Conservation (phyloP, 2,797 vertebrate genomes). For the Poecilia picta region DNA sequence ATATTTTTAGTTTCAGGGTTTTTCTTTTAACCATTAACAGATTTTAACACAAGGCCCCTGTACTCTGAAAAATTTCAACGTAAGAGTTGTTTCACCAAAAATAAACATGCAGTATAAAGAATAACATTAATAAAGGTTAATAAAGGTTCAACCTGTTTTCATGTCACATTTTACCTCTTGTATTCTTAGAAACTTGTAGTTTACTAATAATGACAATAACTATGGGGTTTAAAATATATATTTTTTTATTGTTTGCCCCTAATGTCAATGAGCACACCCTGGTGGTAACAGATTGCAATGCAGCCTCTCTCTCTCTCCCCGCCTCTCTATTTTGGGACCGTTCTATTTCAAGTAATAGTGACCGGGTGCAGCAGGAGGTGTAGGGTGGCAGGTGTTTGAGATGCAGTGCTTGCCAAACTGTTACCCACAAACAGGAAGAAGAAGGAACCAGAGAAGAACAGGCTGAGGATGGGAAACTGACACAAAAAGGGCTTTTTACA, state of each 20-base stretch:
- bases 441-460: slow-evolving; percentile 35
- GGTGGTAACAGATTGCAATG: slow-evolving; percentile 42
- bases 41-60: not conserved
- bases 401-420: slow-evolving; percentile 58
- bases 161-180: slow-evolving; percentile 11
- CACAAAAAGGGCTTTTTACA: slow-evolving; percentile 45
- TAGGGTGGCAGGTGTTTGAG: slow-evolving; percentile 54
- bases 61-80: not conserved
- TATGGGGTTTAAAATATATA: not conserved
- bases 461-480: slow-evolving; percentile 17
- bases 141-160: slow-evolving; percentile 24
- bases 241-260: slow-evolving; percentile 1
- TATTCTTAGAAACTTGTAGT: slow-evolving; percentile 10
- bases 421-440: slow-evolving; percentile 50
- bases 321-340: slow-evolving; percentile 24
- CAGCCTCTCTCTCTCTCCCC: slow-evolving; percentile 15
- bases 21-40: not conserved
- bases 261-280: slow-evolving; percentile 54
- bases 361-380: slow-evolving; percentile 32
- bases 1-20: not conserved
- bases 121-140: slow-evolving; percentile 27
- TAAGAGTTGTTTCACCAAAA: slow-evolving; percentile 18
- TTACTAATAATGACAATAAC: not conserved
- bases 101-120: slow-evolving; percentile 45
- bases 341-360: slow-evolving; percentile 28